A percentile compares a stretch with the other conserved stretches of the same genome.
Evolutionary conservation across 2,113 vertebrate species (phyloP).

Genomic region (Siphamia tubifer): DNA sequence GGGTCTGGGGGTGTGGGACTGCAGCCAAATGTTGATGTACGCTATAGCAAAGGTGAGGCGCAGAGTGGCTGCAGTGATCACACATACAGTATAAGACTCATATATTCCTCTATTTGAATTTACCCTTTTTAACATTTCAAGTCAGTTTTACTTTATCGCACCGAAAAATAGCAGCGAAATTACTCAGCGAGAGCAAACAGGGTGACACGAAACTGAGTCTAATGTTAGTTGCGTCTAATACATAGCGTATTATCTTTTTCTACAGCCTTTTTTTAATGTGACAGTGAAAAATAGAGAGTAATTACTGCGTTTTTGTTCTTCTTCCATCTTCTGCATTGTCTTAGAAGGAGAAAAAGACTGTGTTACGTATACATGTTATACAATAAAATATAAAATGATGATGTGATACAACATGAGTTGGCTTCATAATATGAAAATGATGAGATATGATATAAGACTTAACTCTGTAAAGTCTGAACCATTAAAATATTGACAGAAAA

Average conservation of each 20-base stretch:
- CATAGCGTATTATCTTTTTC: not conserved
- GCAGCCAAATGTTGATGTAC: slow-evolving; percentile 2
- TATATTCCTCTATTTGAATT: not conserved
- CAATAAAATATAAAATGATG: too few species aligned
- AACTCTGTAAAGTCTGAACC: too few species aligned
- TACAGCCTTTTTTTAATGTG: too few species aligned
- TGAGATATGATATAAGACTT: too few species aligned
- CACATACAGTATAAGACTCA: not conserved
- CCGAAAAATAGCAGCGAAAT: not conserved
- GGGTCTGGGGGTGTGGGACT: not conserved
- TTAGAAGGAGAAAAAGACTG: too few species aligned
- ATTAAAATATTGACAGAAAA: too few species aligned
- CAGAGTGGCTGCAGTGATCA: not conserved
- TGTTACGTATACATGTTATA: too few species aligned
- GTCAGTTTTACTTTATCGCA: not conserved
- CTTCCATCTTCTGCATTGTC: too few species aligned
- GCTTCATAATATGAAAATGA: too few species aligned
- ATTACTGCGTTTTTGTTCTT: too few species aligned
- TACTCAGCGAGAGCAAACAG: not conserved
- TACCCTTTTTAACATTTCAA: not conserved
- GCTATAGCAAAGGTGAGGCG: not conserved
- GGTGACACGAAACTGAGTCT: not conserved
- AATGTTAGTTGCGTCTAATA: not conserved
- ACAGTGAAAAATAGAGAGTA: too few species aligned
- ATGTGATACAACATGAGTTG: too few species aligned